Conservation (phyloP, 64 coral and sea anemone genomes). For the Porites australiensis region DNA sequence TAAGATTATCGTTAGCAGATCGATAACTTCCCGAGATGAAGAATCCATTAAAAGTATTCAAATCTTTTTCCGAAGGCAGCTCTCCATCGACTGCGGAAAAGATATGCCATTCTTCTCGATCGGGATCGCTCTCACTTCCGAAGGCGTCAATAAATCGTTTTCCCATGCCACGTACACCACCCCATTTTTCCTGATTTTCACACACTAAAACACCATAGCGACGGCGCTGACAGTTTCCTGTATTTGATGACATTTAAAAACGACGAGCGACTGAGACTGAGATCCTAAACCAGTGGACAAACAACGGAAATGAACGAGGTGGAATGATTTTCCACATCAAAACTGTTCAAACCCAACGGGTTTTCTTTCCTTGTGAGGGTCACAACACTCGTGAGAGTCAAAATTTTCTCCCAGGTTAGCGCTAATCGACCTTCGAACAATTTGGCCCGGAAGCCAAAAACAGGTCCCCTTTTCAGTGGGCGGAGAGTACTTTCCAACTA, state of each 20-base stretch:
- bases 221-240: too few relatives aligned
- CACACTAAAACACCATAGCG: constrained; percentile 19
- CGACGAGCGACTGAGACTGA: too few relatives aligned
- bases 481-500: too few relatives aligned
- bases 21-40: constrained; percentile 36
- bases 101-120: constrained; percentile 12
- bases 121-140: constrained; percentile 4
- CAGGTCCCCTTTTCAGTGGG: too few relatives aligned
- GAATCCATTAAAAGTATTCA: constrained; percentile 52
- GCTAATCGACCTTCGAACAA: too few relatives aligned
- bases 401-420: too few relatives aligned
- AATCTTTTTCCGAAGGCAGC: constrained; percentile 11
- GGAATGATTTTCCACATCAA: constrained; percentile 20
- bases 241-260: too few relatives aligned
- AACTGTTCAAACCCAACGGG: neutral
- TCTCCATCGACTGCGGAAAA: constrained; percentile 37
- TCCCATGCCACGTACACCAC: neutral
- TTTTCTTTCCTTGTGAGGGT: neutral
- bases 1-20: constrained; percentile 47
- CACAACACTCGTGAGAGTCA: neutral
- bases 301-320: too few relatives aligned
- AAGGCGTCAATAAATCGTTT: constrained; percentile 19
- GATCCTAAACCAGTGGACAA: too few relatives aligned
- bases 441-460: too few relatives aligned
- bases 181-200: constrained; percentile 57